Evolutionary conservation across 1,140 invertebrate genomes (phyloP).

Genomic region (Pararge aegeria): DNA sequence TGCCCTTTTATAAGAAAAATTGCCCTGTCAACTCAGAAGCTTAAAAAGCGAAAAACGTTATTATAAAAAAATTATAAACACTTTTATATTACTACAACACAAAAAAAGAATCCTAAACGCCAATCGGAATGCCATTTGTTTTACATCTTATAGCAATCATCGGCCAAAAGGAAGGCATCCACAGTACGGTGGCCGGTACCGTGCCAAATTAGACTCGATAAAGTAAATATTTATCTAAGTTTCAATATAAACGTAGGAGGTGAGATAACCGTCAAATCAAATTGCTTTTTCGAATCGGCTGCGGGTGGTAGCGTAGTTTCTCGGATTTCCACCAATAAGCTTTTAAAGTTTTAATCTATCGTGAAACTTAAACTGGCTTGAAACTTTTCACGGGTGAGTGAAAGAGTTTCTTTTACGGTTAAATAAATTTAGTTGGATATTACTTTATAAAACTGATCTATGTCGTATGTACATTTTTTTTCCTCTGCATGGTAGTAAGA

Average conservation of each 20-base stretch:
- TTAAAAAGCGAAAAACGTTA: too few relatives aligned
- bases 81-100: background rate
- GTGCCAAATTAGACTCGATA: slow-evolving; percentile 77
- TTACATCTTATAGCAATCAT: slow-evolving; percentile 33
- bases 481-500: too few relatives aligned
- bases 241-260: slow-evolving; percentile 77
- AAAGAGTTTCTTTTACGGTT: too few relatives aligned
- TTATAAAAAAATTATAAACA: background rate
- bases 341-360: slow-evolving; percentile 50
- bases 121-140: slow-evolving; percentile 18
- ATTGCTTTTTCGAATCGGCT: slow-evolving; percentile 69
- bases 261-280: slow-evolving; percentile 75
- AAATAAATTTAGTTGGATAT: too few relatives aligned
- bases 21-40: too few relatives aligned
- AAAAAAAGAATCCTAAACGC: background rate
- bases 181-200: slow-evolving; percentile 52
- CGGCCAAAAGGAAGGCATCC: slow-evolving; percentile 34
- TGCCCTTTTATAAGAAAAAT: too few relatives aligned
- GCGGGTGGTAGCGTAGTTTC: slow-evolving; percentile 65
- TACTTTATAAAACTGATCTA: too few relatives aligned
- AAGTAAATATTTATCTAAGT: slow-evolving; percentile 78
- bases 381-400: background rate
- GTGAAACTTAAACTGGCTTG: slow-evolving; percentile 15
- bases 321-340: slow-evolving; percentile 55
- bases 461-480: too few relatives aligned